These are phyloP conservation scores for Drosophila formosana DNA, from an alignment of 2,888 invertebrate species.

Conservation along the genomic window DNA sequence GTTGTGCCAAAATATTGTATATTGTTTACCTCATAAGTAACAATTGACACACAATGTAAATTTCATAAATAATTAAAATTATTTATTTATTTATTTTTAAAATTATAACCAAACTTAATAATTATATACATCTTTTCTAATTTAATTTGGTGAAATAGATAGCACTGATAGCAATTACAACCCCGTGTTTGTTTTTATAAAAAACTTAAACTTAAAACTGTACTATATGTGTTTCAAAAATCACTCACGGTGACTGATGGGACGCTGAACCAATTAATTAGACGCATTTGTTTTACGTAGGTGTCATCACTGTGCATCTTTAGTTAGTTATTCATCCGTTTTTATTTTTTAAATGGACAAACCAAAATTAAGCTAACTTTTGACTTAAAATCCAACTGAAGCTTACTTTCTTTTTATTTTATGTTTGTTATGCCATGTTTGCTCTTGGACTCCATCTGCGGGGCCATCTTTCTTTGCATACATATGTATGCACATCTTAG, in stretches of 20 bases:
- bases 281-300: constrained; percentile 64
- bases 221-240: too few relatives aligned
- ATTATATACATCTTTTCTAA: too few relatives aligned
- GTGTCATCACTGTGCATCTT: constrained; percentile 34
- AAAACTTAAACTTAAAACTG: too few relatives aligned
- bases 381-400: constrained; percentile 34
- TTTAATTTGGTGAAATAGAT: too few relatives aligned
- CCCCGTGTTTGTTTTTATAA: too few relatives aligned
- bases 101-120: too few relatives aligned
- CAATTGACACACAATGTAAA: constrained; percentile 7
- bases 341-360: constrained; percentile 39
- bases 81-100: too few relatives aligned
- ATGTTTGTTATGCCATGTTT: constrained; percentile 35
- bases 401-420: constrained; percentile 14
- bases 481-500: neutral
- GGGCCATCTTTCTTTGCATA: constrained; percentile 49
- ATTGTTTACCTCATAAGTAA: neutral
- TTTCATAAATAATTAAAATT: neutral
- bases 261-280: constrained; percentile 63
- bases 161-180: too few relatives aligned
- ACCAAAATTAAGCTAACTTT: constrained; percentile 34
- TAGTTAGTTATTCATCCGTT: constrained; percentile 75
- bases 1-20: constrained; percentile 26
- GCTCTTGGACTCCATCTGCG: constrained; percentile 28
- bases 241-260: constrained; percentile 49